Evolutionary conservation across 2,888 invertebrate species (phyloP), one percentile per base, ranked within the genome.

Genomic region (Argyresthia goedartella): DNA sequence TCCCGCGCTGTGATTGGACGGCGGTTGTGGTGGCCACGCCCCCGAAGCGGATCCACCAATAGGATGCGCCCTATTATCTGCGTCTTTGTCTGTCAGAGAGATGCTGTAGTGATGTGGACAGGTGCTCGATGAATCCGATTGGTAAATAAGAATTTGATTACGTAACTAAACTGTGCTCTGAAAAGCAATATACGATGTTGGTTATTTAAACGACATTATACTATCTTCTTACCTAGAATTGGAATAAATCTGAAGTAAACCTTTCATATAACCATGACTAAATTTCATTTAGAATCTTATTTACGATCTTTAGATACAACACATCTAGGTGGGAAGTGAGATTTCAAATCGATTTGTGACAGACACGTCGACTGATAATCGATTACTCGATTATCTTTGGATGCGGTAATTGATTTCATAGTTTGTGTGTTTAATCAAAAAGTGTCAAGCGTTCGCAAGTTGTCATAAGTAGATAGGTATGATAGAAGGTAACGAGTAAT

Each of bases 31-130:
- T 65, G 76, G 86, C 87, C 86, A 86, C 77, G 78, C 79, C 78
- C 66, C 66, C 74, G 68, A 73, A 66, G 67, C 79, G 87, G 89
- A 88, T 88, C 86, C 88, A 86, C 87, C 89, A 87, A 88, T 89
- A 81, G 82, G 86, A 86, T 86, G 81, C 66, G 69, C 81, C 75
- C 70, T 74, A 76, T 86, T 85, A 82, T 86, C 85, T 84, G 74
- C 81, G 79, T 84, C 82, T 84, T 86, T 85, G 88, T 88, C 89
- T 88, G 88, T 82, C 87, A 73, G 61, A 62, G 67, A n/a, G 81
- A 79, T 66, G 78, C 79, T 79, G 79, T 67, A 67, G 56, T 53
- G 56, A 54, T 53, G 63, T 35, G 36, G 48, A 8, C 50, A 49
- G 41, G 41, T 50, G 50, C 50, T 42, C 41, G 41, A 13, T 41